These are phyloP conservation scores for Hylomyscus alleni DNA, from an alignment of 2,797 vertebrate species.

Conservation along the genomic window DNA sequence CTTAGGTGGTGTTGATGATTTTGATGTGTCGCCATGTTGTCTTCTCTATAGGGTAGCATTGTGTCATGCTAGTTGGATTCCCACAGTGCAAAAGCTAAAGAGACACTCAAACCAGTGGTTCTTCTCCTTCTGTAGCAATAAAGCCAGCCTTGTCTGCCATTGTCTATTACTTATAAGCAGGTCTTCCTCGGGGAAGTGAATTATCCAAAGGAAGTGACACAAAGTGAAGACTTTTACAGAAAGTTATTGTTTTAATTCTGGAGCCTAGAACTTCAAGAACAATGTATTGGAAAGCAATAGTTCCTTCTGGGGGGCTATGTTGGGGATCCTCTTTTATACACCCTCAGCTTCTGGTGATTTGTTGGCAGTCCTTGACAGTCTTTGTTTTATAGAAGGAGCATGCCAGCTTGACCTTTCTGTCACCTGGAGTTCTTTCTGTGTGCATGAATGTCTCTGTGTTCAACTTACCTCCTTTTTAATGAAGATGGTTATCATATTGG, in stretches of 20 bases:
- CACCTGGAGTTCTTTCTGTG: background rate
- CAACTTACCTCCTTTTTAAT: background rate
- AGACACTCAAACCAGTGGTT: background rate
- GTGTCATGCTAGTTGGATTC: background rate
- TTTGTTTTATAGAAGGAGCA: background rate
- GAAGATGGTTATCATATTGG: background rate
- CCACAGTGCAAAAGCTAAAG: background rate
- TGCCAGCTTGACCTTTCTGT: background rate
- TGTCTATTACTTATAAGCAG: background rate
- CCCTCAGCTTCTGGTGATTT: background rate
- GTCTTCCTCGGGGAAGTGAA: background rate
- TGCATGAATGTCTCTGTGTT: background rate
- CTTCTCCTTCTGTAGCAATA: background rate
- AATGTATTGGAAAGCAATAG: background rate
- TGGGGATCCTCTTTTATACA: background rate
- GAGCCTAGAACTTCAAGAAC: background rate
- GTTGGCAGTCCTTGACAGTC: background rate
- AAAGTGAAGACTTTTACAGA: background rate
- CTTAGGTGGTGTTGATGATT: background rate
- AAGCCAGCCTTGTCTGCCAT: background rate
- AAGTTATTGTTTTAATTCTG: background rate
- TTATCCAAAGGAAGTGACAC: background rate
- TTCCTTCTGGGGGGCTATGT: background rate
- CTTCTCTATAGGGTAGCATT: background rate
- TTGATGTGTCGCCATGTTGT: background rate